phyloP scores from a whole-genome alignment of 2,113 vertebrate species.

The Morone chrysops region DNA sequence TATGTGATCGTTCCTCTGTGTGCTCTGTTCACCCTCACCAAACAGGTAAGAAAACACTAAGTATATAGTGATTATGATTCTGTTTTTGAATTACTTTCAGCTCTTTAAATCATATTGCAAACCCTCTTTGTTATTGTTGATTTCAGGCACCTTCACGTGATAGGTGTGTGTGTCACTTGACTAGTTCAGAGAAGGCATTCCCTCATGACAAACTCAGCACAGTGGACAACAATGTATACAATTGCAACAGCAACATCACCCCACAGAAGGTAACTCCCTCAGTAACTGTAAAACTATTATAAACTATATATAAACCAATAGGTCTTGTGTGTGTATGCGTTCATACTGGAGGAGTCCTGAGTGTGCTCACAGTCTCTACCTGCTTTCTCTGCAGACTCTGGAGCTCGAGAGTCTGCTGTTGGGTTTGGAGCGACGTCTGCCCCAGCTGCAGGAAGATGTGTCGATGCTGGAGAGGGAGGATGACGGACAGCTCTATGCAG shows the following conservation, averaged over 20 bases:
- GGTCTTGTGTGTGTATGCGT: too few species aligned
- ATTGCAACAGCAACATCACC: conserved; percentile 70
- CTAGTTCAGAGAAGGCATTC: conserved; percentile 57
- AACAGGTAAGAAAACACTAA: conserved; percentile 70
- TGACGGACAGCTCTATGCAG: conserved; percentile 75
- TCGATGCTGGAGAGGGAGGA: conserved; percentile 74
- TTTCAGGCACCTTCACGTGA: conserved; percentile 34
- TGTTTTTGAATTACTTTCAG: too few species aligned
- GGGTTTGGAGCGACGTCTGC: conserved; percentile 67
- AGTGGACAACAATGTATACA: conserved; percentile 13
- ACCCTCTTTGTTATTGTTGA: background rate
- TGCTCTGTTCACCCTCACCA: conserved; percentile 49
- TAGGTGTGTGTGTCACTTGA: conserved; percentile 78
- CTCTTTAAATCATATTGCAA: background rate
- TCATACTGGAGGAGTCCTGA: background rate
- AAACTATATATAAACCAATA: too few species aligned
- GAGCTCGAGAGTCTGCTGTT: conserved; percentile 71
- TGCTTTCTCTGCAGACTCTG: conserved; percentile 50
- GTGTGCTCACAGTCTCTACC: background rate
- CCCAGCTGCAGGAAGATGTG: conserved; percentile 69
- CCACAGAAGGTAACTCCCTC: conserved; percentile 67
- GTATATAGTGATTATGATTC: background rate
- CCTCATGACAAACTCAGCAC: conserved; percentile 68
- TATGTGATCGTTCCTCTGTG: conserved; percentile 22
- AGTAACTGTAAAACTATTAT: too few species aligned